phyloP scores from a whole-genome alignment of 2,888 invertebrate species.

The Yponomeuta sedellus region DNA sequence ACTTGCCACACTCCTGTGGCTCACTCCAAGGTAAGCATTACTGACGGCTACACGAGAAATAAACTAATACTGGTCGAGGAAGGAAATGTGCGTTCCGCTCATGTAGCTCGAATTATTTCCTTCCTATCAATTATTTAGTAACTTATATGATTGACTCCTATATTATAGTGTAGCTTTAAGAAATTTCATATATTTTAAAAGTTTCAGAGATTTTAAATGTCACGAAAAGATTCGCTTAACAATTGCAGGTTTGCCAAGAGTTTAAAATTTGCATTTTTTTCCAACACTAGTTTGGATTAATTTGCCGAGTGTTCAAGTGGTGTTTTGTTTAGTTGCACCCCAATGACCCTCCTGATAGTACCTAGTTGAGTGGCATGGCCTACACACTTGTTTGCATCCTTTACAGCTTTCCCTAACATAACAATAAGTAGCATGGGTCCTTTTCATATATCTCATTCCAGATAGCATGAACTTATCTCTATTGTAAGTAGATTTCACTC shows the following conservation, averaged over 20 bases:
- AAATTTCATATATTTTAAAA: background rate
- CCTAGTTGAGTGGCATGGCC: conserved; percentile 22
- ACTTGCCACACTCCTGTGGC: conserved; percentile 53
- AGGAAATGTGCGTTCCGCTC: too few species aligned
- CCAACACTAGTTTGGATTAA: conserved; percentile 45
- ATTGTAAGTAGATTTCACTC: background rate
- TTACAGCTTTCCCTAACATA: background rate
- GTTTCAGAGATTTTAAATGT: background rate
- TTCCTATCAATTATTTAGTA: too few species aligned
- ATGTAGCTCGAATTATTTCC: too few species aligned
- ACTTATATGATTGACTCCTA: too few species aligned
- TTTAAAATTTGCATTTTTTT: conserved; percentile 76
- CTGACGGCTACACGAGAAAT: background rate
- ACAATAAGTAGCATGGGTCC: background rate
- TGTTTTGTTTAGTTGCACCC: conserved; percentile 40
- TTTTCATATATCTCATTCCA: background rate
- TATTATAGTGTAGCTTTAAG: background rate
- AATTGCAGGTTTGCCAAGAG: conserved; percentile 76
- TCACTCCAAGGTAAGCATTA: conserved; percentile 83
- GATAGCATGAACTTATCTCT: conserved; percentile 12
- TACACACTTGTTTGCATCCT: background rate
- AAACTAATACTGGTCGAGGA: background rate
- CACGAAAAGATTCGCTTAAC: conserved; percentile 51
- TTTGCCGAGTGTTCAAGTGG: conserved; percentile 39
- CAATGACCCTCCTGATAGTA: conserved; percentile 35